Percentiles rank a stretch among this genome's conserved stretches.
phyloP scores from a whole-genome alignment of 2,797 vertebrate genomes.

The Megaceryle alcyon region DNA sequence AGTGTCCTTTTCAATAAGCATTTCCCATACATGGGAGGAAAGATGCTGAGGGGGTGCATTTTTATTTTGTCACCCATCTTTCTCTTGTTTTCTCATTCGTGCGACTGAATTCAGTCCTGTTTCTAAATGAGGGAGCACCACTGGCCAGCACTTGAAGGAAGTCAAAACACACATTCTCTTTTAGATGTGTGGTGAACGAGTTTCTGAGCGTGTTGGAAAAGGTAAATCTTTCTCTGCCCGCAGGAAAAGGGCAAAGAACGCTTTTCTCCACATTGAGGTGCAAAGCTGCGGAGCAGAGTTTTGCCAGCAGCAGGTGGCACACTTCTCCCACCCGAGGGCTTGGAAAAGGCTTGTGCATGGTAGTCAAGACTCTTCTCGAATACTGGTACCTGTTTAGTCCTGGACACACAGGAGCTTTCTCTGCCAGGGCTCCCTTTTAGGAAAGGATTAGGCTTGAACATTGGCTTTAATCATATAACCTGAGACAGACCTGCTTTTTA shows the following conservation, averaged over 20 bases:
- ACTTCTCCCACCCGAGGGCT: not conserved
- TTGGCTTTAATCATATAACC: not conserved
- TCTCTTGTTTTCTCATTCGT: not conserved
- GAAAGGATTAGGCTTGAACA: not conserved
- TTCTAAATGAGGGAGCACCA: not conserved
- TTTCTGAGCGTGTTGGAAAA: not conserved
- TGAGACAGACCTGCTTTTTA: not conserved
- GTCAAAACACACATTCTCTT: not conserved
- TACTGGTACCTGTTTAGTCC: not conserved
- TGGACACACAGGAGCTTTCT: accelerated
- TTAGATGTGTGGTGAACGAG: accelerated
- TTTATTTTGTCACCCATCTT: not conserved
- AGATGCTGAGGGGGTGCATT: not conserved
- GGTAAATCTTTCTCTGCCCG: not conserved
- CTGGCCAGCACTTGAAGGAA: no score
- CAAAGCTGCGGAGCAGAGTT: accelerated
- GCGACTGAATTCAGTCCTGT: not conserved
- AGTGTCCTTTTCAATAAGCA: not conserved
- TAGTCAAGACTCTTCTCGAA: accelerated
- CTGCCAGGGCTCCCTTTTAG: not conserved
- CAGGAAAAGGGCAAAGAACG: accelerated
- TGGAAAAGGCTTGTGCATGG: accelerated
- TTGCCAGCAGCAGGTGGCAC: slow-evolving; percentile 5
- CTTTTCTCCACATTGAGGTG: not conserved
- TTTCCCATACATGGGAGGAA: not conserved